Percentiles rank a stretch among this genome's conserved stretches.
Conservation (phyloP, 2,888 invertebrate species). For the Plagodis dolabraria region DNA sequence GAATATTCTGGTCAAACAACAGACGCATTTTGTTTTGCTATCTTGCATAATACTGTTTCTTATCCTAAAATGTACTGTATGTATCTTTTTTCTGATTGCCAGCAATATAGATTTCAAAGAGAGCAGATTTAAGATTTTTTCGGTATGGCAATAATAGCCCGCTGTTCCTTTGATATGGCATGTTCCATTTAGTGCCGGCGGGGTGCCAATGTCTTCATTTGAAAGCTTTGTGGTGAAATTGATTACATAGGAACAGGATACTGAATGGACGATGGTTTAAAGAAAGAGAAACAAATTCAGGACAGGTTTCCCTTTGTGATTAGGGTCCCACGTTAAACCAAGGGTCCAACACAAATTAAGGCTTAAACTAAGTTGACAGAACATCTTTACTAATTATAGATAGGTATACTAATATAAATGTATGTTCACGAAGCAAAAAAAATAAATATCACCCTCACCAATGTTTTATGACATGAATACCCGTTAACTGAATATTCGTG, state of each 20-base stretch:
- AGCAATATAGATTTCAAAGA: slow-evolving; percentile 54
- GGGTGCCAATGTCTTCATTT: slow-evolving; percentile 73
- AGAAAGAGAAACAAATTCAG: neutral
- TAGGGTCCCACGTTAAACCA: too few relatives aligned
- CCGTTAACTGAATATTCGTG: too few relatives aligned
- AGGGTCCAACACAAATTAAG: too few relatives aligned
- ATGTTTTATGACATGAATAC: too few relatives aligned
- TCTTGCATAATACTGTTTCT: too few relatives aligned
- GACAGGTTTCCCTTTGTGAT: neutral
- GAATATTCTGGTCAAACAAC: too few relatives aligned
- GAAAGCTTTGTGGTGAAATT: slow-evolving; percentile 43
- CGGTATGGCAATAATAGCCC: slow-evolving; percentile 57
- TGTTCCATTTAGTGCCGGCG: slow-evolving; percentile 58
- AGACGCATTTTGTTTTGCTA: too few relatives aligned
- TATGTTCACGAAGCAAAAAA: too few relatives aligned
- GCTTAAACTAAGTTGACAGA: too few relatives aligned
- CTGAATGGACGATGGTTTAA: slow-evolving; percentile 24
- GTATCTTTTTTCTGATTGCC: slow-evolving; percentile 9
- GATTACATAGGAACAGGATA: slow-evolving; percentile 34
- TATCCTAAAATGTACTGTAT: neutral
- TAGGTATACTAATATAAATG: too few relatives aligned
- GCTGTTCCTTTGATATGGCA: slow-evolving; percentile 67
- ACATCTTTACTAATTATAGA: too few relatives aligned
- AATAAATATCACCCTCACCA: too few relatives aligned
- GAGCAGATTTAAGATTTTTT: slow-evolving; percentile 58